Base-by-base conservation (phyloP, 1,140 invertebrate species). In the Diprion similis region DNA sequence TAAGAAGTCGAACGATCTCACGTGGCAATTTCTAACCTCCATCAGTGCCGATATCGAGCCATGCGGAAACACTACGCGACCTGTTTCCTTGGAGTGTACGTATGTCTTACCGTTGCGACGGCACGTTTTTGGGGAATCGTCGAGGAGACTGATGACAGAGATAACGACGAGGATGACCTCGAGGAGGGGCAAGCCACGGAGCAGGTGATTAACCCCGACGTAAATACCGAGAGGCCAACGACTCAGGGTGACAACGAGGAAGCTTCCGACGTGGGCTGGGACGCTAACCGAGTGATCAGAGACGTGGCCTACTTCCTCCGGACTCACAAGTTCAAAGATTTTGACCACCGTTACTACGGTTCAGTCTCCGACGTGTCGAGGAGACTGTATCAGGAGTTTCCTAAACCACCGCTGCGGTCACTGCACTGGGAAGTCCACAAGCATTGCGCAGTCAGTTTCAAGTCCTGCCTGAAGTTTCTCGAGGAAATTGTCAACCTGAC, bases 301-400 rank as follows among this genome's bases (percentile, higher is more conserved):
- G 89, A 92, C 74, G 87, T 92, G 18, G 91, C 89, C 6, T 92
- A 91, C 82, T 92, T 89, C 77, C 83, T 93, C 66, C 84, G 91
- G 67, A 83, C 88, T 18, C 89, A 92, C 76, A 92, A 92, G 83
- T 93, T 92, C 76, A 89, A 89, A 68, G 91, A 91, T 76, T 92
- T 89, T 80, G 91, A 92, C 83, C 86, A 87, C 70, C 84, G 91
- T 75, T 87, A 86, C 76, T 81, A 87, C 78, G 81, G 75, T 19
- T 77, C 75, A 15, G 71, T 73, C 8, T 72, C 78, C 4, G 79
- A 82, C 48, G 76, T 78, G 6, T 37, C 72, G 8, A 79, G 71
- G 66, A 81, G 80, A 59, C 87, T 88, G 70, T 90, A 85, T 78
- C 76, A 79, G 17, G 73, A 76, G 11, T 92, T 91, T 80, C 91